A percentile compares a stretch with the other conserved stretches of the same genome.
These are phyloP conservation scores for Drosophila rufa DNA, from an alignment of 1,140 invertebrate species.

Conservation along the genomic window DNA sequence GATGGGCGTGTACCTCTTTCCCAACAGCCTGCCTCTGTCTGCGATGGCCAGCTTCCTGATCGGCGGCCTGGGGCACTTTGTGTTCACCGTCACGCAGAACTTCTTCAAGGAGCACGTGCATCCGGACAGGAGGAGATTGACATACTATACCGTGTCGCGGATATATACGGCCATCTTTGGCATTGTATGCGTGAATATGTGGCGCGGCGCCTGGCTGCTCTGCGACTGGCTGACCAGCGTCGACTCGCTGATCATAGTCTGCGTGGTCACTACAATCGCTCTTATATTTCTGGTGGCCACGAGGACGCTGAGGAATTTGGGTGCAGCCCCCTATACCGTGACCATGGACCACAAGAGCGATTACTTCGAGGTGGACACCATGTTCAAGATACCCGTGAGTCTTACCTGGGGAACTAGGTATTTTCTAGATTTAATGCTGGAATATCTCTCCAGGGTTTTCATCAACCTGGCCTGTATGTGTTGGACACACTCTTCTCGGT, in stretches of 20 bases:
- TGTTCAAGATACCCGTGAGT: conserved; percentile 91
- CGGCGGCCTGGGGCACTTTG: conserved; percentile 89
- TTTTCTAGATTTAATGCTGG: neutral
- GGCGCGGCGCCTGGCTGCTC: conserved; percentile 92
- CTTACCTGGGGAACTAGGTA: neutral
- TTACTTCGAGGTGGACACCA: conserved; percentile 93
- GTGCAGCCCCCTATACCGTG: conserved; percentile 92
- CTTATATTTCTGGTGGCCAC: conserved; percentile 88
- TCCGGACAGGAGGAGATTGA: conserved; percentile 89
- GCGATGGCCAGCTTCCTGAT: conserved; percentile 88
- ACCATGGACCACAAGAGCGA: conserved; percentile 90
- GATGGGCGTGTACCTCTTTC: conserved; percentile 90
- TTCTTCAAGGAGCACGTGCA: conserved; percentile 87
- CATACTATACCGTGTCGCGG: conserved; percentile 90
- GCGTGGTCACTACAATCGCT: conserved; percentile 88
- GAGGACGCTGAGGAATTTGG: conserved; percentile 90
- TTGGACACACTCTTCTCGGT: conserved; percentile 95
- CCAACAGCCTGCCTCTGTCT: conserved; percentile 87
- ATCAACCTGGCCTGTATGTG: conserved; percentile 90
- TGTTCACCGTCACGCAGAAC: conserved; percentile 89
- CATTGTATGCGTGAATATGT: conserved; percentile 92
- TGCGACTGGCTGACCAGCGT: conserved; percentile 90
- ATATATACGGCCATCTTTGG: conserved; percentile 91
- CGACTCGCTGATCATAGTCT: conserved; percentile 86
- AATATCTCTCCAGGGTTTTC: conserved; percentile 86